Base-by-base conservation (phyloP, 2,888 invertebrate genomes). In the Drosophila neonasuta region DNA sequence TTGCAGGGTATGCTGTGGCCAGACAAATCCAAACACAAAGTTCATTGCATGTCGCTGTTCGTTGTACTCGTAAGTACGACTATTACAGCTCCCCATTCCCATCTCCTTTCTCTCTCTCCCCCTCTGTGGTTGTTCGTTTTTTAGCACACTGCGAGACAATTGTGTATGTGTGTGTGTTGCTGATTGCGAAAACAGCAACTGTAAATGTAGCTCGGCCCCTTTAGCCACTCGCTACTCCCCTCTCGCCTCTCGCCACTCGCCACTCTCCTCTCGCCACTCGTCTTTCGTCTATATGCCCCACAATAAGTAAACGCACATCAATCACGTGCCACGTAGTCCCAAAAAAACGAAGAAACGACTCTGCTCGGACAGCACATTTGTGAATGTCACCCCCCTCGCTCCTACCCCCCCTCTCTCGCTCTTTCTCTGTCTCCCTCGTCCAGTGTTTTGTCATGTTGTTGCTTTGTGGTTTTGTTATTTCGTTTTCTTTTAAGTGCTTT, bases 241-340 rank as follows among this genome's bases (percentile, higher is more conserved):
- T 3, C 34, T 34, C 34, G 11, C 4, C 11, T 0, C 34, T 34
- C 5, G n/a, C 6, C 10, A 3, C 10, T 32, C 10, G 10, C 44
- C 68, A n/a, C 11, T 24, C 5, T 24, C 6, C 10, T 46, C 58
- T 42, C 58, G 24, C 6, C 24, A 24, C 6, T 24, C 7, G 48
- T 57, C 39, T 66, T 24, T 24, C 7, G 48, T 57, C 32, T 66
- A 52, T 54, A 46, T 54, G 69, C 71, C 60, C 71, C 60, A 67
- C 75, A 82, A 71, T 67, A 70, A 68, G 56, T 73, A 62, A 62
- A 50, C 71, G 71, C 42, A 80, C 79, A 84, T 81, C 84, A 81
- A 81, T 81, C 81, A 81, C 81, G 69, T 78, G 65, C 68, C 36
- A n/a, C 36, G 36, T n/a, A n/a, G 36, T 36, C 36, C 36, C 5